These are phyloP conservation scores for Drosophila carrolli DNA, from an alignment of 1,140 invertebrate species.

Conservation along the genomic window DNA sequence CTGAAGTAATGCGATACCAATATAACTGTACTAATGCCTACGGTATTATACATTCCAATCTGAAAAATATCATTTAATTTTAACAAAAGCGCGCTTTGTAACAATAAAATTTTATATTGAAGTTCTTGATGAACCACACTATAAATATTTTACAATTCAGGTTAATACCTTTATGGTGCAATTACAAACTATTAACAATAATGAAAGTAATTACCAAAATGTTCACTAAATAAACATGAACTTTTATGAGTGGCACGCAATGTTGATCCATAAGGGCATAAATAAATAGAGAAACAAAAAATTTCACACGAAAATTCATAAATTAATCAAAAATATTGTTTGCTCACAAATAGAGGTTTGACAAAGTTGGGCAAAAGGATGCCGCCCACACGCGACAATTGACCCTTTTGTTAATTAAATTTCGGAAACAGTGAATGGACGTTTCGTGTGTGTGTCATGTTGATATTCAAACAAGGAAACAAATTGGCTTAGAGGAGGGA, in stretches of 20 bases:
- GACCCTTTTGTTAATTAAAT: constrained; percentile 83
- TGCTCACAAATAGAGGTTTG: constrained; percentile 12
- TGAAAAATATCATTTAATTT: neutral
- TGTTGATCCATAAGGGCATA: constrained; percentile 49
- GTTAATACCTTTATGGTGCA: constrained; percentile 22
- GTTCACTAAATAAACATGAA: constrained; percentile 61
- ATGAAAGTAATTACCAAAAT: constrained; percentile 64
- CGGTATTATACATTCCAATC: neutral
- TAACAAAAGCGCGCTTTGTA: neutral
- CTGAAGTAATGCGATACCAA: neutral
- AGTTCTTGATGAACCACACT: too few relatives aligned
- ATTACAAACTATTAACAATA: constrained; percentile 62
- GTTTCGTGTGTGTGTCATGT: constrained; percentile 45
- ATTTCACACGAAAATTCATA: constrained; percentile 79
- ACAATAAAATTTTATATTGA: too few relatives aligned
- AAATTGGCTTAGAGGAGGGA: constrained; percentile 29
- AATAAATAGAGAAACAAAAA: constrained; percentile 49
- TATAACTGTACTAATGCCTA: too few relatives aligned
- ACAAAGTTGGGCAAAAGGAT: constrained; percentile 1
- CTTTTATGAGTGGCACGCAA: constrained; percentile 63
- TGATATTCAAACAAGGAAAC: constrained; percentile 67
- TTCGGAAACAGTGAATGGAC: constrained; percentile 57
- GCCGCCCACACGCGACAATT: constrained; percentile 73
- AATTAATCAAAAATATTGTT: constrained; percentile 82
- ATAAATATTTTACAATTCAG: neutral